These are phyloP conservation scores for Caenorhabditis virilis DNA, from an alignment of 2,888 invertebrate genomes.

Conservation along the genomic window DNA sequence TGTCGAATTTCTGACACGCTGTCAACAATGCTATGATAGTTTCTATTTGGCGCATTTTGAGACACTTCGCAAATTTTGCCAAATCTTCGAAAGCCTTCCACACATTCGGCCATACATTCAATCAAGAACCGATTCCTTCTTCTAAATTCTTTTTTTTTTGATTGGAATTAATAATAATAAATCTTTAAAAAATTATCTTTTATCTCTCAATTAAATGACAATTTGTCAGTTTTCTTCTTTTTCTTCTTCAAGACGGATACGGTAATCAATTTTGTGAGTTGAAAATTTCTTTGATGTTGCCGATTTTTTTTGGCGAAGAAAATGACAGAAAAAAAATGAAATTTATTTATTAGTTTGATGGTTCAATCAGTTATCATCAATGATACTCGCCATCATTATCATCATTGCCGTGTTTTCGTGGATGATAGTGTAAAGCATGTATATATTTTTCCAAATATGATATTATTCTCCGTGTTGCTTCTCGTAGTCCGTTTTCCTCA, in stretches of 20 bases:
- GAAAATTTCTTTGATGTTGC: too few relatives aligned
- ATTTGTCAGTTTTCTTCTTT: not conserved
- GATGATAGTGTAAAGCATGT: constrained; percentile 29
- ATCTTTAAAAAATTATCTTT: too few relatives aligned
- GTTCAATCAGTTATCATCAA: constrained; percentile 2
- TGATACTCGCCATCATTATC: too few relatives aligned
- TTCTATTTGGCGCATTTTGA: constrained; percentile 52
- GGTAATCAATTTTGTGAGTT: not conserved
- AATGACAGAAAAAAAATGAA: not conserved
- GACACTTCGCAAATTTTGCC: constrained; percentile 39
- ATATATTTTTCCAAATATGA: constrained; percentile 49
- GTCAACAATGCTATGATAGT: constrained; percentile 53
- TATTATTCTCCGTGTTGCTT: constrained; percentile 45
- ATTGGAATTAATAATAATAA: too few relatives aligned
- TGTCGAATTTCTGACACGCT: constrained; percentile 55
- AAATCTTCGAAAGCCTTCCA: constrained; percentile 45
- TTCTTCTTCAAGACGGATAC: not conserved
- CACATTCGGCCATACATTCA: constrained; percentile 47
- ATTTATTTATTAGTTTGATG: not conserved
- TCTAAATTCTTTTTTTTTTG: constrained; percentile 14
- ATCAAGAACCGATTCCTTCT: constrained; percentile 42
- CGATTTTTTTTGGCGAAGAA: too few relatives aligned
- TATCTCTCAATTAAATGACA: too few relatives aligned
- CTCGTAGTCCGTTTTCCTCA: constrained; percentile 48
- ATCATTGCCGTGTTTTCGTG: not conserved